Conservation (phyloP, 2,113 vertebrate species). For the Pungitius pungitius region DNA sequence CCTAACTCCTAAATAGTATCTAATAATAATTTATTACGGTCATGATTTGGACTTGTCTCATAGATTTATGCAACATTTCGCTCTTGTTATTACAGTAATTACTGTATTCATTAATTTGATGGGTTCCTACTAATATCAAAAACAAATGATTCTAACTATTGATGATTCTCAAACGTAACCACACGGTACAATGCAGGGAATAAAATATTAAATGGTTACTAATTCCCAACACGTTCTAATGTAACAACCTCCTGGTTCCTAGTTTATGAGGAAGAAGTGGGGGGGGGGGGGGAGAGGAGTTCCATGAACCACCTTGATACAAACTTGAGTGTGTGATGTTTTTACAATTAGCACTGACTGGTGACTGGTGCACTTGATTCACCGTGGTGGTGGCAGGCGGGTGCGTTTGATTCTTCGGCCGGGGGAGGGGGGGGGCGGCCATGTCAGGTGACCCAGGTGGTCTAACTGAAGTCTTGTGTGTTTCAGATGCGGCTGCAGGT, state of each 20-base stretch:
- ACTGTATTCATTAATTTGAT: no score
- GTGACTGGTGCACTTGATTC: not conserved
- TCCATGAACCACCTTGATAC: not conserved
- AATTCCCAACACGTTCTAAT: not conserved
- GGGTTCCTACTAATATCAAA: no score
- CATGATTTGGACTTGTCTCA: no score
- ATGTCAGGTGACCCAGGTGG: not conserved
- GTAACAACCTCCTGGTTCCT: not conserved
- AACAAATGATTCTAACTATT: no score
- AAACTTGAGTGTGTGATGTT: not conserved
- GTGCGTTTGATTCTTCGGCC: not conserved
- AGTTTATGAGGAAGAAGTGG: not conserved
- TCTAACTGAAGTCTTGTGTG: slow-evolving; percentile 1
- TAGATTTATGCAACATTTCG: no score
- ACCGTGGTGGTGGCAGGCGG: not conserved
- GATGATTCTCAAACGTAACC: no score
- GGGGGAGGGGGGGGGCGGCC: no score
- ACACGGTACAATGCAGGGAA: not conserved
- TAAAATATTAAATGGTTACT: not conserved
- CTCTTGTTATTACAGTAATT: no score
- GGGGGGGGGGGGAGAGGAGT: not conserved
- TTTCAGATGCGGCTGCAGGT: slow-evolving; percentile 28
- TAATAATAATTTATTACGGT: not conserved
- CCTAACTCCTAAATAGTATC: not conserved
- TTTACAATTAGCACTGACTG: not conserved